These are phyloP conservation scores for Cygnus buccinator DNA, from an alignment of 2,113 vertebrate species.

Conservation along the genomic window DNA sequence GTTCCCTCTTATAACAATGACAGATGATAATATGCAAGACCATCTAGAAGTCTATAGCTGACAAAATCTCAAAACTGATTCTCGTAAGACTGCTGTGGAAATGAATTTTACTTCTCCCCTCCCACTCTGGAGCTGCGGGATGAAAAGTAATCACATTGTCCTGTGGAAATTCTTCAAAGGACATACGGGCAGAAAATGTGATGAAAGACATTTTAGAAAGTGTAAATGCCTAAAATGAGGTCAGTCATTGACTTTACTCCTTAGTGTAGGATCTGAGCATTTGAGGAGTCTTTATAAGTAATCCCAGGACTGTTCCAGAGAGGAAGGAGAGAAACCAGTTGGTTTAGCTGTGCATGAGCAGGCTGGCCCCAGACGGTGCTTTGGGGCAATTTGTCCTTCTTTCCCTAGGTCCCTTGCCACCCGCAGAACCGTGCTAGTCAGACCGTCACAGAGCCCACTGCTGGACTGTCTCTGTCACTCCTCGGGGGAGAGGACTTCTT, in stretches of 20 bases:
- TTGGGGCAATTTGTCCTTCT: background rate
- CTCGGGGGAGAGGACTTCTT: background rate
- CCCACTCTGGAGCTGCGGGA: background rate
- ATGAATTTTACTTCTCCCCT: background rate
- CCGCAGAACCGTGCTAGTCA: rapidly evolving
- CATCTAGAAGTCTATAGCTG: background rate
- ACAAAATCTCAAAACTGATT: background rate
- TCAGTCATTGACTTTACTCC: background rate
- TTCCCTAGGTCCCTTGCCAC: background rate
- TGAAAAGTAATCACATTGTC: background rate
- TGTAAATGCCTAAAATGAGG: background rate
- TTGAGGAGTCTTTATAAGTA: background rate
- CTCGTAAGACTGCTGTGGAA: background rate
- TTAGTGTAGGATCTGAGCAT: background rate
- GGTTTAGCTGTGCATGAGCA: background rate
- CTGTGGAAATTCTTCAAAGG: background rate
- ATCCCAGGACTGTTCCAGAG: background rate
- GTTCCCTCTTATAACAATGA: background rate
- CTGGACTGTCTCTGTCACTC: background rate
- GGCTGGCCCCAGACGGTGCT: background rate
- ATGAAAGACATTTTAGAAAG: background rate
- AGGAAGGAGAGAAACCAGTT: background rate
- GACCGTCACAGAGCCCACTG: background rate
- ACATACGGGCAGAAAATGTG: background rate
- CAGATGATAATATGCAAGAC: background rate